These are phyloP conservation scores for Hozukius guyotensis DNA, from an alignment of 2,797 vertebrate genomes.

Conservation along the genomic window DNA sequence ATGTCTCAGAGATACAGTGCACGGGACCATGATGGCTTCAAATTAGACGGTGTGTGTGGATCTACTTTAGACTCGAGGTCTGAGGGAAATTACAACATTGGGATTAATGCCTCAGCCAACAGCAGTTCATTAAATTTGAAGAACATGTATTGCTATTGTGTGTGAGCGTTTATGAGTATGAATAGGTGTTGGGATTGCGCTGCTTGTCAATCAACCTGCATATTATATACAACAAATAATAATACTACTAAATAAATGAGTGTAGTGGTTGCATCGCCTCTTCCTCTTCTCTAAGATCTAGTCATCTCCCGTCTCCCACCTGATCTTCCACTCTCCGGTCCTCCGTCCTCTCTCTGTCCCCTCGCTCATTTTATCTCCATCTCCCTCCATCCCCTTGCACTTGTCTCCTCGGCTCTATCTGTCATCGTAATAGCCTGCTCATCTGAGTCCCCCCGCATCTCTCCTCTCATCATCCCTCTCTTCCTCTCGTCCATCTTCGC, in stretches of 20 bases:
- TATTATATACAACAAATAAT: neutral
- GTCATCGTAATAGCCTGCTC: slow-evolving; percentile 66
- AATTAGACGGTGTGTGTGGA: neutral
- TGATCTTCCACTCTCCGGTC: neutral
- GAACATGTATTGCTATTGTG: neutral
- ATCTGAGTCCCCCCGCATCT: slow-evolving; percentile 47
- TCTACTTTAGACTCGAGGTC: neutral
- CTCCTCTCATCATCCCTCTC: slow-evolving; percentile 50
- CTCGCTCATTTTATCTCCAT: slow-evolving; percentile 45
- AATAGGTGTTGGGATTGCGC: neutral
- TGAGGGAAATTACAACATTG: neutral
- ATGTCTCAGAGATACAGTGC: neutral
- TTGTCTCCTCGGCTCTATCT: slow-evolving; percentile 48
- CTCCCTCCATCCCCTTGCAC: slow-evolving; percentile 29
- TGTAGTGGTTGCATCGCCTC: neutral
- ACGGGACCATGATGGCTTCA: neutral
- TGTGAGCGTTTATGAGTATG: neutral
- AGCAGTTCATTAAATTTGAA: neutral
- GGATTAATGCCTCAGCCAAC: neutral
- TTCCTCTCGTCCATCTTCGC: slow-evolving; percentile 41
- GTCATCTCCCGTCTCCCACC: slow-evolving; percentile 1
- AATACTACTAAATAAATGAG: neutral
- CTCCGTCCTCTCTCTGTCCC: neutral
- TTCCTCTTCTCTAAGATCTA: neutral
- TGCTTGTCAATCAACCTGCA: neutral